Conservation (phyloP, 2,113 vertebrate genomes). For the Madoqua kirkii region DNA sequence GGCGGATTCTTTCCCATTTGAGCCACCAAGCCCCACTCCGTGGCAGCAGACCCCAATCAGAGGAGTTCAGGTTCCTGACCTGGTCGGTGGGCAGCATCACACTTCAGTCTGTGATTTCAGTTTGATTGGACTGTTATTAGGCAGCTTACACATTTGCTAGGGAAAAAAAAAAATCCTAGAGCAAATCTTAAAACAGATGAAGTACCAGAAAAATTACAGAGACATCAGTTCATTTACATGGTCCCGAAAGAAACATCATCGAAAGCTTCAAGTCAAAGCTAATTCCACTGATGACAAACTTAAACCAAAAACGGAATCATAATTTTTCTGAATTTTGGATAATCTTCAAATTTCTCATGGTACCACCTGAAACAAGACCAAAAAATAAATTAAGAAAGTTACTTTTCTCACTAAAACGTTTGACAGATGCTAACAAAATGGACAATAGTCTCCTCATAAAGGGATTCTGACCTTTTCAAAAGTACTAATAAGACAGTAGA, state of each 20-base stretch:
- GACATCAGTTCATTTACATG: background rate
- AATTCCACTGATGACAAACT: background rate
- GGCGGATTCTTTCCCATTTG: background rate
- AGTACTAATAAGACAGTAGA: background rate
- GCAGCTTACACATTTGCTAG: background rate
- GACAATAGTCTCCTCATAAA: background rate
- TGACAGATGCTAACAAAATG: background rate
- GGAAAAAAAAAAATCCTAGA: background rate
- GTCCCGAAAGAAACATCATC: fast-evolving
- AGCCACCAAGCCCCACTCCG: background rate
- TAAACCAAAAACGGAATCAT: constrained; percentile 91
- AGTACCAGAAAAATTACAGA: background rate
- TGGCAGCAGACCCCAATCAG: background rate
- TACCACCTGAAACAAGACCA: constrained; percentile 90
- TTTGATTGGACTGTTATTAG: too few species aligned
- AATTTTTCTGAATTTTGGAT: constrained; percentile 91
- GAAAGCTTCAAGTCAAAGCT: background rate
- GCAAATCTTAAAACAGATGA: background rate
- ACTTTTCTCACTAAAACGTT: background rate
- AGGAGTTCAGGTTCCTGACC: background rate
- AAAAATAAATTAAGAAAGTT: background rate
- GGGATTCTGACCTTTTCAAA: background rate
- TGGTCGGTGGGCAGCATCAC: fast-evolving
- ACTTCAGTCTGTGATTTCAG: too few species aligned
- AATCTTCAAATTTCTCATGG: constrained; percentile 93